These are phyloP conservation scores for Chrysomela aeneicollis DNA, from an alignment of 2,888 invertebrate genomes.

Conservation along the genomic window DNA sequence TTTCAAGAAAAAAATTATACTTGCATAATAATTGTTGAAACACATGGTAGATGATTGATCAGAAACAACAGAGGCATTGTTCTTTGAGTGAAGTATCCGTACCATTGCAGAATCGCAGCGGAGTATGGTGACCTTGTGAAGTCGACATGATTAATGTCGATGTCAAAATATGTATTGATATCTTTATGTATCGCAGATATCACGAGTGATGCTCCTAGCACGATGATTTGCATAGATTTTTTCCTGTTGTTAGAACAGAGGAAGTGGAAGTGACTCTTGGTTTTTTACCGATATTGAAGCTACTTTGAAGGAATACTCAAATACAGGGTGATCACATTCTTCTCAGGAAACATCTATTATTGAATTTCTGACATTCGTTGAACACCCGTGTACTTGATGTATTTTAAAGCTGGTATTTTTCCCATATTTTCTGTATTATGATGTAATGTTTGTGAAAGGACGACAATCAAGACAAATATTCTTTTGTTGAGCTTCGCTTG, in stretches of 20 bases:
- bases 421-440: not conserved
- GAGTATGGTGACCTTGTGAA: not conserved
- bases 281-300: not conserved
- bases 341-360: too few species aligned
- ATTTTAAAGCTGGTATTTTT: too few species aligned
- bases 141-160: not conserved
- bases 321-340: too few species aligned
- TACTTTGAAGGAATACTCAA: too few species aligned
- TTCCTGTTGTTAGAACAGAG: not conserved
- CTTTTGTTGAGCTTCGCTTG: not conserved
- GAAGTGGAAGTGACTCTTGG: not conserved
- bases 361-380: too few species aligned
- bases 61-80: not conserved
- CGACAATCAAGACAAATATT: constrained; percentile 4
- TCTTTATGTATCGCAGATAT: not conserved
- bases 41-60: not conserved
- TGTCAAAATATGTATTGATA: not conserved
- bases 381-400: too few species aligned
- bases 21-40: too few species aligned
- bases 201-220: not conserved
- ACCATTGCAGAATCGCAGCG: not conserved
- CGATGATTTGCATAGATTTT: not conserved
- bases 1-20: too few species aligned
- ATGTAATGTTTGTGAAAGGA: not conserved
- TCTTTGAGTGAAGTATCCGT: not conserved